Evolutionary conservation across 2,888 invertebrate genomes (phyloP).

Genomic region (Chloromyia formosa): DNA sequence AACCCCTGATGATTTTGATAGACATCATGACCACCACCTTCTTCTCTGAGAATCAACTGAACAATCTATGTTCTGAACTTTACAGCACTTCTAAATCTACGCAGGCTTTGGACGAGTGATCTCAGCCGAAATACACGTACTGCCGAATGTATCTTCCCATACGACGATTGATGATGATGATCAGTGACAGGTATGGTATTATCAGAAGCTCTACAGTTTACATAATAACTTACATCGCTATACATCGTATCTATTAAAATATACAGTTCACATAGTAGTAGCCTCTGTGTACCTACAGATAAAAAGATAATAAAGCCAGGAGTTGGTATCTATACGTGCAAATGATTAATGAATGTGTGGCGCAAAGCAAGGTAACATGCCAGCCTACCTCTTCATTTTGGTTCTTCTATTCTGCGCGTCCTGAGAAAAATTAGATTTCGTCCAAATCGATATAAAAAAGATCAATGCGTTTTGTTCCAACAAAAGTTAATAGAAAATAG

Average conservation of each 20-base stretch:
- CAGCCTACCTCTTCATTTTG: not conserved
- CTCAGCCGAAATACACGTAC: not conserved
- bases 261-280: not conserved
- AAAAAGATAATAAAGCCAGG: not conserved
- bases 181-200: conserved; percentile 3
- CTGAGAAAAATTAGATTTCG: conserved; percentile 42
- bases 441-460: conserved; percentile 24
- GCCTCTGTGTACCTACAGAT: not conserved
- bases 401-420: conserved; percentile 12
- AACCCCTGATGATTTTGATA: not conserved
- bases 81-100: not conserved
- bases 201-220: conserved; percentile 37
- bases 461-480: conserved; percentile 20
- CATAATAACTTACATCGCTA: conserved; percentile 18
- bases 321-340: not conserved
- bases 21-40: conserved; percentile 16
- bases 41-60: not conserved
- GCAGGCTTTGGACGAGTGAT: not conserved
- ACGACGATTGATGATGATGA: conserved; percentile 33
- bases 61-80: conserved; percentile 7
- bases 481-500: conserved; percentile 1
- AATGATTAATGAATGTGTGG: conserved; percentile 41
- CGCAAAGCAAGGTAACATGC: conserved; percentile 6
- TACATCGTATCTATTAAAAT: not conserved
- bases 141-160: not conserved